Conservation (phyloP, 2,797 vertebrate genomes). For the Carduelis carduelis region DNA sequence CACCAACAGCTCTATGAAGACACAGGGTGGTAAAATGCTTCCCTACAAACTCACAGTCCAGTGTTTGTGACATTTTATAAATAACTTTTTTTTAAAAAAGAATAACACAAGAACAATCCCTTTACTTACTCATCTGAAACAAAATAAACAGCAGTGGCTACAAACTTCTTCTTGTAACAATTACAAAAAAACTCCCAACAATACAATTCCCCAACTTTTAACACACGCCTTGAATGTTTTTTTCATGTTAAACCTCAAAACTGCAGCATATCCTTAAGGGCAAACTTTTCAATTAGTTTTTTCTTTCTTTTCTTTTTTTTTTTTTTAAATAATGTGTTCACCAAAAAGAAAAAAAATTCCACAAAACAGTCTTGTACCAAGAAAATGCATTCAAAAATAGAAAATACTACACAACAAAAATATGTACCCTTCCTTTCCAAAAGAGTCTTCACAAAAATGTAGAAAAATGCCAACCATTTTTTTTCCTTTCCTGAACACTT, state of each 20-base stretch:
- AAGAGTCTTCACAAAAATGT: slow-evolving; percentile 85
- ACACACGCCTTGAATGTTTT: slow-evolving; percentile 80
- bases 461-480: slow-evolving; percentile 81
- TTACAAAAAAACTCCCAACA: slow-evolving; percentile 86
- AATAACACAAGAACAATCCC: slow-evolving; percentile 84
- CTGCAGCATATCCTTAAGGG: slow-evolving; percentile 99
- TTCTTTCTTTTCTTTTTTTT: slow-evolving; percentile 74
- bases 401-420: slow-evolving; percentile 89
- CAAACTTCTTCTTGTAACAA: slow-evolving; percentile 95
- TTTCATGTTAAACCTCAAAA: slow-evolving; percentile 84
- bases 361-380: slow-evolving; percentile 86
- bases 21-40: slow-evolving; percentile 79
- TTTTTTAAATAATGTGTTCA: slow-evolving; percentile 84
- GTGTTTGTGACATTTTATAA: slow-evolving; percentile 99
- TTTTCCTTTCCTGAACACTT: slow-evolving; percentile 79
- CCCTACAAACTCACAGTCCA: slow-evolving; percentile 93
- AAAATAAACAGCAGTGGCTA: slow-evolving; percentile 98
- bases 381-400: slow-evolving; percentile 88
- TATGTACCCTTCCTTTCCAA: slow-evolving; percentile 86
- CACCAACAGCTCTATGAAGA: slow-evolving; percentile 79
- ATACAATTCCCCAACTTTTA: slow-evolving; percentile 88
- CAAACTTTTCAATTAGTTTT: slow-evolving; percentile 88
- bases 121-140: slow-evolving; percentile 93
- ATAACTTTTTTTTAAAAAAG: slow-evolving; percentile 78
- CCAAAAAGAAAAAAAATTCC: slow-evolving; percentile 74